Percentiles rank a stretch among this genome's conserved stretches.
Evolutionary conservation across 1,140 invertebrate species (phyloP).

Genomic region (Pseudomyrmex pallidus): DNA sequence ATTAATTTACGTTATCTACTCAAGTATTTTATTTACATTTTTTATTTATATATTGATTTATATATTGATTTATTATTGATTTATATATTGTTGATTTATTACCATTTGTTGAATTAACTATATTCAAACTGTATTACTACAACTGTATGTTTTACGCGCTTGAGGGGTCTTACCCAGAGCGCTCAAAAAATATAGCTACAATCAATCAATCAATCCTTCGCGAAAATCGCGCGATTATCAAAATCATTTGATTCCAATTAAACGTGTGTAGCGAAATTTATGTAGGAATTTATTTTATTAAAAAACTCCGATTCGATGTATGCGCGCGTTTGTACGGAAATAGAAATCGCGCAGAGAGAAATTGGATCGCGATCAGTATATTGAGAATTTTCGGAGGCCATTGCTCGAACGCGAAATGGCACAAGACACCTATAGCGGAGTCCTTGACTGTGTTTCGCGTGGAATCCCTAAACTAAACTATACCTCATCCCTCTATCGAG

Average conservation of each 20-base stretch:
- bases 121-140: too few species aligned
- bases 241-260: background rate
- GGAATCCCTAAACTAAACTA: conserved; percentile 82
- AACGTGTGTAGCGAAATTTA: background rate
- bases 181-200: too few species aligned
- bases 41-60: too few species aligned
- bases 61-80: too few species aligned
- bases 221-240: background rate
- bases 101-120: too few species aligned
- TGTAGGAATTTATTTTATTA: background rate
- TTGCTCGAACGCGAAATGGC: conserved; percentile 2
- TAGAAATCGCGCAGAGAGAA: too few species aligned
- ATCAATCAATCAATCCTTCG: too few species aligned
- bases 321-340: background rate
- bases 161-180: too few species aligned
- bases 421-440: conserved; percentile 41
- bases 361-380: background rate
- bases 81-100: too few species aligned
- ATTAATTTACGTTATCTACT: too few species aligned
- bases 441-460: conserved; percentile 74
- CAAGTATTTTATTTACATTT: too few species aligned
- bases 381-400: conserved; percentile 1
- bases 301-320: background rate
- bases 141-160: too few species aligned
- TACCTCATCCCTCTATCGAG: conserved; percentile 76